Evolutionary conservation across 2,113 vertebrate genomes (phyloP).

Genomic region (Pseudorhombus dupliciocellatus): DNA sequence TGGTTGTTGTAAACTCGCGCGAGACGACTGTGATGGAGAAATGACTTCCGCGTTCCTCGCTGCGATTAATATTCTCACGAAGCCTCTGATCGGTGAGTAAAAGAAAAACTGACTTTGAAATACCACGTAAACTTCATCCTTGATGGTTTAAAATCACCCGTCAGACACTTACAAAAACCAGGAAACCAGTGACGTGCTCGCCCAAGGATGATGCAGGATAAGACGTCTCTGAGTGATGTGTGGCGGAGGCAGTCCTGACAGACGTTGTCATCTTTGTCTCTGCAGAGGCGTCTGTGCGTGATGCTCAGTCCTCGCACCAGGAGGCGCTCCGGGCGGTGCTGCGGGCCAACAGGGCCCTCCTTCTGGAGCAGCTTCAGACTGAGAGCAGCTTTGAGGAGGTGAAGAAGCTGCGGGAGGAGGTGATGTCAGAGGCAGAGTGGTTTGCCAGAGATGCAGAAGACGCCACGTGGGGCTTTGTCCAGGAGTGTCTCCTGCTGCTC

Average conservation of each 20-base stretch:
- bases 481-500: constrained; percentile 84
- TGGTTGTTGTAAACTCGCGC: neutral
- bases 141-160: neutral
- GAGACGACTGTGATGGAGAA: neutral
- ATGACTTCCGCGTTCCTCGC: constrained; percentile 73
- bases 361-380: constrained; percentile 79
- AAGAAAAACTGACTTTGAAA: too few species aligned
- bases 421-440: constrained; percentile 64
- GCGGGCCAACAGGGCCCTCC: constrained; percentile 72
- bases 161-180: too few species aligned
- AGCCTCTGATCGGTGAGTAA: constrained; percentile 72
- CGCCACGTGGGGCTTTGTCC: constrained; percentile 82
- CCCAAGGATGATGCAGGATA: too few species aligned
- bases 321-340: constrained; percentile 79
- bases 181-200: too few species aligned
- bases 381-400: constrained; percentile 70
- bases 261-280: neutral
- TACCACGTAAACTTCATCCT: too few species aligned
- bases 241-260: neutral
- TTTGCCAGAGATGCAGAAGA: constrained; percentile 66
- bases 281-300: constrained; percentile 65
- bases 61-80: constrained; percentile 70
- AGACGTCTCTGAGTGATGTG: too few species aligned
- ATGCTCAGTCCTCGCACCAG: constrained; percentile 70
- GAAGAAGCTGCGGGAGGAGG: constrained; percentile 63